Conservation (phyloP, 2,888 invertebrate species). For the Gandaritis pyraliata region DNA sequence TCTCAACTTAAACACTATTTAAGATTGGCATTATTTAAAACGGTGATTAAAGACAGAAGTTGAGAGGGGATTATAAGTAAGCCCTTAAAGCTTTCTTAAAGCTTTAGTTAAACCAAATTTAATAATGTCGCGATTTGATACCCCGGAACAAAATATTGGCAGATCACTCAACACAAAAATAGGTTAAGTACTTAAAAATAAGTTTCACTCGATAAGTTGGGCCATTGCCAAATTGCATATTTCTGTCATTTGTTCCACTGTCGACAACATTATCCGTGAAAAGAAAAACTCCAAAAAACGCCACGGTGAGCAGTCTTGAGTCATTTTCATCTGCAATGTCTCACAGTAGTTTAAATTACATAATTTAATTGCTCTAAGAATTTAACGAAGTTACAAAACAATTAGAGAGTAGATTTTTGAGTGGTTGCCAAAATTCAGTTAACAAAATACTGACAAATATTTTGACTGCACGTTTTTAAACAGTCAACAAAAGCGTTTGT, state of each 20-base stretch:
- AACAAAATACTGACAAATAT: neutral
- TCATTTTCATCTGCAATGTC: too few species aligned
- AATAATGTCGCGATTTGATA: neutral
- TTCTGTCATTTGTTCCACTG: neutral
- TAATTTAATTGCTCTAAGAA: too few species aligned
- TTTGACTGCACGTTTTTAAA: neutral
- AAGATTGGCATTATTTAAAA: too few species aligned
- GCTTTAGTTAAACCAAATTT: too few species aligned
- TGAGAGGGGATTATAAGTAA: too few species aligned
- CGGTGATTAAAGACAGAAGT: too few species aligned
- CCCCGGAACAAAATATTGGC: neutral
- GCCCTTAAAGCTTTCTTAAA: too few species aligned
- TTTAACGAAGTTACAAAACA: neutral
- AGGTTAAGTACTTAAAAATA: neutral
- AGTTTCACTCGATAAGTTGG: neutral
- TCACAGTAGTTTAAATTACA: too few species aligned
- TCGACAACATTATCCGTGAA: neutral
- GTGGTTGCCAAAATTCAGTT: neutral
- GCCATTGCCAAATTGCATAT: conserved; percentile 1
- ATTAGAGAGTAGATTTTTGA: neutral
- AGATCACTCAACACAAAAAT: neutral
- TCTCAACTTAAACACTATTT: too few species aligned
- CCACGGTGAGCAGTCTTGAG: too few species aligned
- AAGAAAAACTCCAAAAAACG: too few species aligned
- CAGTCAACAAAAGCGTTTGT: neutral